These are phyloP conservation scores for Olivierus martensii DNA, from an alignment of 1,140 invertebrate genomes.

Conservation along the genomic window DNA sequence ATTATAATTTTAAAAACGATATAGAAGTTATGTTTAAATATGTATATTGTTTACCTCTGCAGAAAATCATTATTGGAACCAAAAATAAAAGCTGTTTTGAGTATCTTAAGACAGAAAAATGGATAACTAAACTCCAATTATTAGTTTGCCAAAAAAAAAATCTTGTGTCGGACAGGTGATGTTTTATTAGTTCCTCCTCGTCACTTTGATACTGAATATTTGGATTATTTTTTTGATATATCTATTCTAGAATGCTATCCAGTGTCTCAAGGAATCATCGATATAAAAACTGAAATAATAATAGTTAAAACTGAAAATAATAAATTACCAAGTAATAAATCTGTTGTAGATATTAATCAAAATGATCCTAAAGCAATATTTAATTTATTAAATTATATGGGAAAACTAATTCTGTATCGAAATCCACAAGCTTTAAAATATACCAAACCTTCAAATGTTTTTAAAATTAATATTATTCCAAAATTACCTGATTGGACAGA, in stretches of 20 bases:
- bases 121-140: neutral
- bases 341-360: neutral
- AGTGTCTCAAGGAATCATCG: conserved; percentile 4
- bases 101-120: neutral
- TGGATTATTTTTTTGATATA: neutral
- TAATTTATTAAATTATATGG: neutral
- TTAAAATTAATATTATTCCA: conserved; percentile 6
- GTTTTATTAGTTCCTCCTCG: neutral
- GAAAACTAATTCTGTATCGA: neutral
- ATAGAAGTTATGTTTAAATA: conserved; percentile 2
- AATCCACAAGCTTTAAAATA: neutral
- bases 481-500: conserved; percentile 1
- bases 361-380: conserved; percentile 7
- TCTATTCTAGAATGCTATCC: conserved; percentile 8
- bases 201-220: neutral
- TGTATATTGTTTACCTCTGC: neutral
- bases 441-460: conserved; percentile 1
- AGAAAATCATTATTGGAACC: conserved; percentile 7
- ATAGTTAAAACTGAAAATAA: neutral
- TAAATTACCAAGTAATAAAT: neutral
- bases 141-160: neutral
- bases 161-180: conserved; percentile 5
- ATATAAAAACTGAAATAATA: conserved; percentile 1
- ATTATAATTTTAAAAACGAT: conserved; percentile 1
- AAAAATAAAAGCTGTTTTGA: conserved; percentile 2